Evolutionary conservation across 2,797 vertebrate genomes (phyloP).

Genomic region (Leptoclinus maculatus): DNA sequence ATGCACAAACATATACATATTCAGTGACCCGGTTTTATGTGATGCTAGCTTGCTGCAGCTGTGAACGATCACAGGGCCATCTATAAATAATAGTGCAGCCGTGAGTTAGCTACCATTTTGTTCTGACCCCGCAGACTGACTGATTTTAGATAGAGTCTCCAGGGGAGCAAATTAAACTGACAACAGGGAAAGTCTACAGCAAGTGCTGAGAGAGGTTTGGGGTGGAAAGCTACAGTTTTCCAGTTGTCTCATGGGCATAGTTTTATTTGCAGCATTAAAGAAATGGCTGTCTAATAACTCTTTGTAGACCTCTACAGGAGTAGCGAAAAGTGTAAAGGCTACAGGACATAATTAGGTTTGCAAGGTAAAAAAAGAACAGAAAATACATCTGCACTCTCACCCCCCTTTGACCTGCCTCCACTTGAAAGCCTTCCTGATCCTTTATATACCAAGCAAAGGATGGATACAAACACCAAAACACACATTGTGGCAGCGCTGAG

Average conservation of each 20-base stretch:
- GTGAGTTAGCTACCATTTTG: slow-evolving; percentile 48
- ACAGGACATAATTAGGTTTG: slow-evolving; percentile 29
- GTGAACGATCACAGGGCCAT: slow-evolving; percentile 33
- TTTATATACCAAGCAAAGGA: slow-evolving; percentile 5
- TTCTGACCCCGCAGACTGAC: slow-evolving; percentile 51
- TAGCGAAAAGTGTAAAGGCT: slow-evolving; percentile 23
- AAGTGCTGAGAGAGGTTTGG: slow-evolving; percentile 7
- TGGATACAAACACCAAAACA: slow-evolving; percentile 19
- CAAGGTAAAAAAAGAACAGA: slow-evolving; percentile 11
- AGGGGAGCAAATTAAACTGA: slow-evolving; percentile 23
- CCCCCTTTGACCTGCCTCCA: slow-evolving; percentile 16
- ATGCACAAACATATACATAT: slow-evolving; percentile 36
- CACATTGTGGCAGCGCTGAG: neutral
- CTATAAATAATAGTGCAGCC: slow-evolving; percentile 61
- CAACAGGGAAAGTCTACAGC: slow-evolving; percentile 25
- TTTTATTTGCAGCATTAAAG: slow-evolving; percentile 32
- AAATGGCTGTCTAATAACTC: slow-evolving; percentile 8
- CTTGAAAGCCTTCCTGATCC: slow-evolving; percentile 8
- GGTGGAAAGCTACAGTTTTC: slow-evolving; percentile 13
- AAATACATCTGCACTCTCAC: slow-evolving; percentile 14
- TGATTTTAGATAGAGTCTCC: slow-evolving; percentile 53
- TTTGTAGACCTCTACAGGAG: slow-evolving; percentile 17
- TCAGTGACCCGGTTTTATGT: slow-evolving; percentile 47
- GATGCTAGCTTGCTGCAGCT: slow-evolving; percentile 39
- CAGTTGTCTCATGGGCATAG: slow-evolving; percentile 26